Base-by-base conservation (phyloP, 2,797 vertebrate genomes). In the Miichthys miiuy region DNA sequence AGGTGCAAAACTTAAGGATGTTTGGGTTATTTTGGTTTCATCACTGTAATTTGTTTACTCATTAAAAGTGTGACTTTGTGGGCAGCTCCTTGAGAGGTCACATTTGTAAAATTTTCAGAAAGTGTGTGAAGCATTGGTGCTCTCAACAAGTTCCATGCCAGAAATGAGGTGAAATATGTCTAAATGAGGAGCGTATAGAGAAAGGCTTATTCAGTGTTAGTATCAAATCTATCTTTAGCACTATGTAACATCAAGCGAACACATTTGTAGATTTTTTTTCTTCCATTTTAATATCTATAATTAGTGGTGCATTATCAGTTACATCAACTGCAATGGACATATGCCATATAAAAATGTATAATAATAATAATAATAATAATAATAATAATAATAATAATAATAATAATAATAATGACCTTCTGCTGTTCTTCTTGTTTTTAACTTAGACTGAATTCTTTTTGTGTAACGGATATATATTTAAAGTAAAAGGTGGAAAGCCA, bases 51-150 rank as follows among this genome's bases (percentile, higher is more conserved):
- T 79, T 64, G 48, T 80, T 83, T 61, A 65, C 68, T 57, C 21
- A 68, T 63, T 79, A 68, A 68, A 75, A 57, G 60, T 63, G 44
- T 51, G 34, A 75, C 56, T 66, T 52, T 66, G 42, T 11, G 13
- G 58, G 41, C 30, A 30, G 20, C 10, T 51, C 3, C 23, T 60
- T 20, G 9, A 27, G 51, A 11, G 30, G 12, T 75, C 18, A 64
- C 25, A 55, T 68, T 48, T 50, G 27, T 57, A 42, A 18, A 18
- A 50, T 17, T 4, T 21, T 42, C 6, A 66, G 8, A 44, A 20
- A 60, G 12, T 18, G 23, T 57, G 34, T 47, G 60, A 75, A 10
- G 13, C 56, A 41, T 4, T 3, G 9, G 47, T 17, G 14, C 44
- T 56, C 16, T 68, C n/a, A 23, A 34, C 25, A 27, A 42, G 17